A percentile compares a stretch with the other conserved stretches of the same genome.
Conservation (phyloP, 2,797 vertebrate species). For the Vireo griseus region DNA sequence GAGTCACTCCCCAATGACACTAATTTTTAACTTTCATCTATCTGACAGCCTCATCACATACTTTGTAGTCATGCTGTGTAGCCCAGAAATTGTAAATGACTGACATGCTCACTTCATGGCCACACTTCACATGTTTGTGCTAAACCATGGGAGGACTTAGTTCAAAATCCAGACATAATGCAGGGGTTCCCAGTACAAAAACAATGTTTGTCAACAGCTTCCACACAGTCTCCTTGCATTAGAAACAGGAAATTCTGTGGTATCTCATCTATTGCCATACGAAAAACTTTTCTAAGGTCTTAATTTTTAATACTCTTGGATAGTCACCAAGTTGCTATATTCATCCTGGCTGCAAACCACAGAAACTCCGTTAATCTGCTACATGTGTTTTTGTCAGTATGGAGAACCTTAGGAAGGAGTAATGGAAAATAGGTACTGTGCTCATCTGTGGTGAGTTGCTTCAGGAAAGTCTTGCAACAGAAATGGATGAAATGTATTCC, state of each 20-base stretch:
- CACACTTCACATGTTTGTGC: rapidly evolving
- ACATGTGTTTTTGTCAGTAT: neutral
- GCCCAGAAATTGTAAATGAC: neutral
- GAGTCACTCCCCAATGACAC: neutral
- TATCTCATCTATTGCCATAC: neutral
- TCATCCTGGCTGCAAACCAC: neutral
- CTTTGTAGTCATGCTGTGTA: neutral
- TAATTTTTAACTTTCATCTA: neutral
- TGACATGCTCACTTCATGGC: neutral
- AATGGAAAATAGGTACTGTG: neutral
- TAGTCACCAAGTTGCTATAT: neutral
- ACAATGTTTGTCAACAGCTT: neutral
- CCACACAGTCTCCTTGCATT: neutral
- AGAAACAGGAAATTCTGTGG: neutral
- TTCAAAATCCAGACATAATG: neutral
- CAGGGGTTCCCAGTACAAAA: neutral
- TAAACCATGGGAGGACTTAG: neutral
- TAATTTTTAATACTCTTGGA: neutral
- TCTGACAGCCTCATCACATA: neutral
- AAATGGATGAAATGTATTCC: neutral
- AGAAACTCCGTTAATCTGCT: neutral
- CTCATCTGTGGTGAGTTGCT: neutral
- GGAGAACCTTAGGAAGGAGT: neutral
- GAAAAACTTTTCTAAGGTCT: neutral
- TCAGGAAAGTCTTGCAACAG: neutral